Conservation (phyloP, 1,140 invertebrate genomes). For the Calycopis cecrops region DNA sequence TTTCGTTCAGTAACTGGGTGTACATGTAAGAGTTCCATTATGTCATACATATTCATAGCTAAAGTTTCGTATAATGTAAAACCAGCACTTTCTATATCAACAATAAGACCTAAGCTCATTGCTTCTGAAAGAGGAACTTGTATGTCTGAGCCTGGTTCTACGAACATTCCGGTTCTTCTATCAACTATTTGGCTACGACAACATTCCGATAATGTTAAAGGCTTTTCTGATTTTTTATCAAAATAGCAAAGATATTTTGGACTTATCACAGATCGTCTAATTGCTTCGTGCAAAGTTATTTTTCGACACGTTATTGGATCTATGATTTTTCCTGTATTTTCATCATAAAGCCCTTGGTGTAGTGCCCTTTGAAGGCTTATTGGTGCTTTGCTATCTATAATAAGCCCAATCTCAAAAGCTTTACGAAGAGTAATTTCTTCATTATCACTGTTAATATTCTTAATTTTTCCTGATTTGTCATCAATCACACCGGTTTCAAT, state of each 20-base stretch:
- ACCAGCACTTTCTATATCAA: conserved; percentile 88
- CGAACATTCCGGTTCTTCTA: conserved; percentile 85
- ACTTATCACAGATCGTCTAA: conserved; percentile 86
- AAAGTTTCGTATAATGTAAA: conserved; percentile 90
- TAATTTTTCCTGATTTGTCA: conserved; percentile 82
- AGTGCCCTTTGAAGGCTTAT: conserved; percentile 91
- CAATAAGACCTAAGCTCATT: conserved; percentile 84
- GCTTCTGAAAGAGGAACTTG: conserved; percentile 83
- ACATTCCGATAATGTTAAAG: conserved; percentile 85
- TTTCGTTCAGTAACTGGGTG: conserved; percentile 88
- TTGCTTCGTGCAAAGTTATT: conserved; percentile 89
- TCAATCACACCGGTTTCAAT: conserved; percentile 85
- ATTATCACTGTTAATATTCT: conserved; percentile 80
- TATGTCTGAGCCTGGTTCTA: conserved; percentile 80
- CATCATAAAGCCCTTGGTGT: conserved; percentile 90
- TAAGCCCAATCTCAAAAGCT: conserved; percentile 86
- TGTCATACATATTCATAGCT: conserved; percentile 87
- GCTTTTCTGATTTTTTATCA: conserved; percentile 80
- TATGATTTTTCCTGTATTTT: conserved; percentile 85
- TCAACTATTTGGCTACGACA: conserved; percentile 90
- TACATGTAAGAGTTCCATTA: conserved; percentile 82
- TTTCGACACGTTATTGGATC: conserved; percentile 85
- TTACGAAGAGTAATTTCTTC: conserved; percentile 84
- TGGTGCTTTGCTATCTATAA: conserved; percentile 87
- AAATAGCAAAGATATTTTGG: conserved; percentile 88